Evolutionary conservation across 1,140 invertebrate genomes (phyloP), one percentile per base, ranked within the genome.

Genomic region (Apis dorsata): DNA sequence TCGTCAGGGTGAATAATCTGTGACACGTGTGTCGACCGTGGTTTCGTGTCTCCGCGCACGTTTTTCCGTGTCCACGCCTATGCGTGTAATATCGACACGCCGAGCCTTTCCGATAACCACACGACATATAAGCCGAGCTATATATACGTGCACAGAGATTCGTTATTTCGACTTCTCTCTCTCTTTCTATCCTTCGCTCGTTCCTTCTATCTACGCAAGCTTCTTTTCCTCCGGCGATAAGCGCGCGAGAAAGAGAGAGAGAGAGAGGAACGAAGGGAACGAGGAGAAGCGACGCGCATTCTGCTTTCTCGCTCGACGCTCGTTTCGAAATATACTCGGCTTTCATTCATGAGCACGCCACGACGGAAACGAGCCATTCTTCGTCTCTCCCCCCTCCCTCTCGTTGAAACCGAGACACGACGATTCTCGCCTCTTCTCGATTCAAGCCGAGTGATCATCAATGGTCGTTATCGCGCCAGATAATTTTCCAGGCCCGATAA

Each of bases 311-410:
- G 62, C 53, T 24, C 73, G 66, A 79, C 80, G 81, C 87, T 88
- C 77, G 81, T 88, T 88, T 88, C 81, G 81, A 88, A 88, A 88
- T 83, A 88, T 83, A 88, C 84, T 86, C 84, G 53, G 74, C 75
- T 83, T 85, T 88, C 86, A 88, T 88, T 88, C 86, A 88, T 88
- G 69, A 88, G 65, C 70, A 60, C 53, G 68, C 75, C 49, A 75
- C 69, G 59, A 60, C 83, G 72, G 83, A 87, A 87, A 88, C 78
- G 75, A 77, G 75, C 53, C 44, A 55, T 28, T 84, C 57, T 81
- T 28, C 53, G 21, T 75, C 72, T 78, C 44, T 8, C 63, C 57
- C 78, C 24, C 11, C 28, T 57, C 24, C 17, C 62, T 60, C 44
- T 65, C 72, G 65, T n/a, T 21, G 65, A 15, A 75, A 49, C 78